phyloP scores from a whole-genome alignment of 2,113 vertebrate species.

The Natator depressus region DNA sequence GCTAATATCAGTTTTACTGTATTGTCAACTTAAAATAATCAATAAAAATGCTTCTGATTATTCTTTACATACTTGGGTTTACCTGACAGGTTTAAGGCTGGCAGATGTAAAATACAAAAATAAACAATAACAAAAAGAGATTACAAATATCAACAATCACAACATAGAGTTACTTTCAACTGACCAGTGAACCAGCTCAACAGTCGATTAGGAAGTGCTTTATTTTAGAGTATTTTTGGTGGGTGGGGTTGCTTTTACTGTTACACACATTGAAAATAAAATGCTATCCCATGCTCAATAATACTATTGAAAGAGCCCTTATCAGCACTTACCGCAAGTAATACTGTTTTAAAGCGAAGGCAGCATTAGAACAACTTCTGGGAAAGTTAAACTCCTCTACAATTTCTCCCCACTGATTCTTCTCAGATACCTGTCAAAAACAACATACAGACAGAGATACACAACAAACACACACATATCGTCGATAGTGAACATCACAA shows the following conservation, averaged over 20 bases:
- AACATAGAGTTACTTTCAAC: constrained; percentile 39
- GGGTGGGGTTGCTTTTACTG: constrained; percentile 32
- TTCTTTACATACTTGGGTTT: constrained; percentile 62
- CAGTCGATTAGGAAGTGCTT: constrained; percentile 26
- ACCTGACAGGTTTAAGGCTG: constrained; percentile 62
- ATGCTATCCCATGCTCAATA: constrained; percentile 58
- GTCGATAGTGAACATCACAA: constrained; percentile 55
- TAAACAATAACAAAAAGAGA: constrained; percentile 11
- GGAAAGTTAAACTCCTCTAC: constrained; percentile 99
- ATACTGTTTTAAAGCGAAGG: constrained; percentile 99
- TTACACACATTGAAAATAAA: constrained; percentile 30
- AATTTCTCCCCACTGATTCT: constrained; percentile 98
- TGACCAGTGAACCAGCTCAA: constrained; percentile 12
- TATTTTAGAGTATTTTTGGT: constrained; percentile 44
- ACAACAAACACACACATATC: constrained; percentile 63
- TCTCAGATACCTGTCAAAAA: constrained; percentile 94
- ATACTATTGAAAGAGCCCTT: constrained; percentile 69
- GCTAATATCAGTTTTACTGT: constrained; percentile 55
- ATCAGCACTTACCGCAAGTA: constrained; percentile 96
- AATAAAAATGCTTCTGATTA: constrained; percentile 73
- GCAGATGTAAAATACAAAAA: constrained; percentile 65
- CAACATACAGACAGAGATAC: constrained; percentile 77
- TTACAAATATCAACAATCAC: constrained; percentile 38
- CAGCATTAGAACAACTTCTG: constrained; percentile 97
- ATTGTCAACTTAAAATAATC: constrained; percentile 39